These are phyloP conservation scores for Phoenicopterus ruber DNA, from an alignment of 2,113 vertebrate genomes.

Conservation along the genomic window DNA sequence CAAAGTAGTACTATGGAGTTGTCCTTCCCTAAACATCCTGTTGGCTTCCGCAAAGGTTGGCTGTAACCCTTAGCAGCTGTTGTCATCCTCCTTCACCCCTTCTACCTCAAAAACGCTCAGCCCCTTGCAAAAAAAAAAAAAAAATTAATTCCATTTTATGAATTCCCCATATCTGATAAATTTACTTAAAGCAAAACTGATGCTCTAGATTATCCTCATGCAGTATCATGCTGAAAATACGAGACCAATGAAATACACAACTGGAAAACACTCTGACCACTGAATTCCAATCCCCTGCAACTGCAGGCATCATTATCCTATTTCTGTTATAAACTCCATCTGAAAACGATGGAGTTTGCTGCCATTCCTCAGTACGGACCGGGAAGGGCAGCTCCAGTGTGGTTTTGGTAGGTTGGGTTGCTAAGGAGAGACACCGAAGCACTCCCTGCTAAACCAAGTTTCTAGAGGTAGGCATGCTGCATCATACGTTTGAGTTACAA, in stretches of 20 bases:
- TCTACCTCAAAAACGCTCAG: neutral
- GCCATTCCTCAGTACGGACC: neutral
- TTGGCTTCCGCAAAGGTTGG: neutral
- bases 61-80: neutral
- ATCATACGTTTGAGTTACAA: neutral
- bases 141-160: neutral
- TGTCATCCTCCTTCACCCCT: neutral
- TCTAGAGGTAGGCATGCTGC: slow-evolving; percentile 12
- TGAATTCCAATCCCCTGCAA: neutral
- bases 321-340: slow-evolving; percentile 34
- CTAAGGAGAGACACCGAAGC: slow-evolving; percentile 38
- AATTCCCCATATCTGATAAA: neutral
- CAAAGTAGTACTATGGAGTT: neutral
- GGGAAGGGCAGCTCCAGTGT: neutral
- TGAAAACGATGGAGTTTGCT: slow-evolving; percentile 4
- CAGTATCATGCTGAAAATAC: neutral
- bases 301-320: neutral
- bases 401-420: neutral
- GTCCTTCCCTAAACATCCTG: neutral
- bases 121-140: neutral
- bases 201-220: neutral
- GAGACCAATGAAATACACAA: neutral
- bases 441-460: neutral
- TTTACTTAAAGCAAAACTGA: neutral
- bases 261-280: neutral